Evolutionary conservation across 2,113 vertebrate genomes (phyloP), one percentile per base, ranked within the genome.

Genomic region (Cichladusa arquata): DNA sequence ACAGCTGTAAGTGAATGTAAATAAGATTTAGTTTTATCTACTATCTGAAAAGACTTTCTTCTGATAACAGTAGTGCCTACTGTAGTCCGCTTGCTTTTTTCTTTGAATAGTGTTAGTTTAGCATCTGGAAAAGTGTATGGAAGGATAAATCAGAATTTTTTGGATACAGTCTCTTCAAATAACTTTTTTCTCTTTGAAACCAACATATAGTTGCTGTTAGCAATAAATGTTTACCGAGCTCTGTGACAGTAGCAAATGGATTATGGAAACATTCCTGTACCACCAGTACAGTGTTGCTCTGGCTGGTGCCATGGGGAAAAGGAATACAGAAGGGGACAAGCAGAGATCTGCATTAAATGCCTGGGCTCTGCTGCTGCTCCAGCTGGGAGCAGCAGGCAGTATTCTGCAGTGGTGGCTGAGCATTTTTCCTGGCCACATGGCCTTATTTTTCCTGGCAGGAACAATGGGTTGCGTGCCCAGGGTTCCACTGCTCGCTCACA

Each of bases 201-300:
- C 14, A 42, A 7, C 45, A 12, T 56, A 38, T 40, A 56, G 62
- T 65, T 9, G 5, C 60, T 51, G 25, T 69, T 87, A 79, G 65
- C 81, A 81, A 83, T 31, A 70, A 38, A 23, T 11, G 9, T 81
- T 91, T 76, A 14, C 76, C 3, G 23, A 70, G 81, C 42, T 60
- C 16, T 84, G 74, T 47, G 25, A 28, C 36, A 66, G 64, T 4
- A 70, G 34, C 40, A 58, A 66, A 51, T 6, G 53, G 62, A 48
- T 16, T 62, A 18, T 62, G 48, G 26, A 90, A 70, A n/a, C 15
- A 12, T 44, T 61, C 20, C n/a, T 9, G 38, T 28, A 29, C 26
- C 33, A 56, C 11, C n/a, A 34, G 33, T 24, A 29, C 1, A 0
- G 47, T 3, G 1, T 47, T 0, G 0, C 40, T 65, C 50, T 51